phyloP scores from a whole-genome alignment of 2,888 invertebrate species.

The Blastobasis lacticolella region DNA sequence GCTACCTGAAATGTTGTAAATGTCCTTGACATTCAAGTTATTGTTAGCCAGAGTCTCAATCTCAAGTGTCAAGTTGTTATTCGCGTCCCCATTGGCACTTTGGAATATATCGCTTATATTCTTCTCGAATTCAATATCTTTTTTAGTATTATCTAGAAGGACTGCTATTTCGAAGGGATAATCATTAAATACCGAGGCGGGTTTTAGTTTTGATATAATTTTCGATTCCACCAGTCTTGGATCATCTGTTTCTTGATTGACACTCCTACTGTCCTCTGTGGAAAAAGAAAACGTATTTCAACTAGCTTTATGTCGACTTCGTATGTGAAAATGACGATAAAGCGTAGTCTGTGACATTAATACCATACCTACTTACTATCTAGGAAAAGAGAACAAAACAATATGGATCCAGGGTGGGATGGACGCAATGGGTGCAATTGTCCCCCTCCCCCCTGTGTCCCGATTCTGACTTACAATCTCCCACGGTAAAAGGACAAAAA shows the following conservation, averaged over 20 bases:
- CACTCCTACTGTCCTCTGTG: too few species aligned
- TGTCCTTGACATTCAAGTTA: slow-evolving; percentile 2
- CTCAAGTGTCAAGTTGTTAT: slow-evolving; percentile 6
- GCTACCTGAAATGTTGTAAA: background rate
- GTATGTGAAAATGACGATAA: too few species aligned
- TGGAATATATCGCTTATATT: slow-evolving; percentile 1
- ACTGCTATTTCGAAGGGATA: slow-evolving; percentile 48
- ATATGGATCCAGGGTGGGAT: too few species aligned
- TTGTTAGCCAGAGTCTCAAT: slow-evolving; percentile 10
- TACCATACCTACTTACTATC: too few species aligned
- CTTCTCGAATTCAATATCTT: slow-evolving; percentile 5
- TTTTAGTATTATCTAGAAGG: slow-evolving; percentile 28
- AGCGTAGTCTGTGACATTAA: too few species aligned
- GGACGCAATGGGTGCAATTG: too few species aligned
- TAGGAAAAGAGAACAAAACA: too few species aligned
- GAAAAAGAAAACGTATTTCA: too few species aligned
- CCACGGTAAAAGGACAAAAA: too few species aligned
- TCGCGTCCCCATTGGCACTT: slow-evolving; percentile 6
- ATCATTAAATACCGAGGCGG: slow-evolving; percentile 38
- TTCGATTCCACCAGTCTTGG: slow-evolving; percentile 23
- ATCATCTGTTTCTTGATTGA: background rate
- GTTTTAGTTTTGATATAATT: slow-evolving; percentile 28
- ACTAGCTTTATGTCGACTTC: too few species aligned
- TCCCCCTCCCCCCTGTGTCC: too few species aligned
- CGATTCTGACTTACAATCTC: too few species aligned